Conservation (phyloP, 2,797 vertebrate genomes). For the Catostomus latipinnis region DNA sequence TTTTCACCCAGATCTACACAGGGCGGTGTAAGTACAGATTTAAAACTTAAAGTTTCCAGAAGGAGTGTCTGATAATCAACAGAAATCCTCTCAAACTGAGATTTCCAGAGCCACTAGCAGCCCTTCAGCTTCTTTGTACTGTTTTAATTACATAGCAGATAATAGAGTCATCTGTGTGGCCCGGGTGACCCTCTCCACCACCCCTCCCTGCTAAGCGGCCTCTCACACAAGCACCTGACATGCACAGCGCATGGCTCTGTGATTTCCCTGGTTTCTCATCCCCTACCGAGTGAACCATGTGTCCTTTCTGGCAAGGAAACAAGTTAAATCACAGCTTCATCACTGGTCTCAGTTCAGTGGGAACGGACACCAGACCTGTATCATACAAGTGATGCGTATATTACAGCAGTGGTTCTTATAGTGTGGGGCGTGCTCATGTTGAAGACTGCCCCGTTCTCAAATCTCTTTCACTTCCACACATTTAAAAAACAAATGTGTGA, state of each 20-base stretch:
- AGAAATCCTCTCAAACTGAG: constrained; percentile 39
- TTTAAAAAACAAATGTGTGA: no score
- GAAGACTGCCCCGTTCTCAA: no score
- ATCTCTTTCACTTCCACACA: no score
- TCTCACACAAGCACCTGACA: constrained; percentile 38
- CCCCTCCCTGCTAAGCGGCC: constrained; percentile 38
- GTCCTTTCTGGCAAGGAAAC: constrained; percentile 39
- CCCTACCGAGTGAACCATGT: constrained; percentile 38
- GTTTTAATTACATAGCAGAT: constrained; percentile 59
- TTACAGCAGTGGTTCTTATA: background rate
- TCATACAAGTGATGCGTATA: constrained; percentile 4
- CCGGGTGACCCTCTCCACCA: constrained; percentile 29
- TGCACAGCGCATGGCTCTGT: constrained; percentile 38
- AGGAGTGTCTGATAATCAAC: constrained; percentile 8
- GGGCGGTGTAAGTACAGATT: constrained; percentile 20
- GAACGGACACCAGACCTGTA: constrained; percentile 7
- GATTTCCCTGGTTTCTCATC: constrained; percentile 48
- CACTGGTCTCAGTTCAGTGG: constrained; percentile 31
- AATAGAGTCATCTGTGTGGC: constrained; percentile 48
- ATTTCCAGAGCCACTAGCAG: constrained; percentile 43
- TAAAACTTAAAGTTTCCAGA: constrained; percentile 9
- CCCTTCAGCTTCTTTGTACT: constrained; percentile 32
- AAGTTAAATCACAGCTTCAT: constrained; percentile 47
- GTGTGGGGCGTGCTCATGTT: no score
- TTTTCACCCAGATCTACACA: background rate